phyloP scores from a whole-genome alignment of 2,113 vertebrate genomes.

The Chauna torquata region DNA sequence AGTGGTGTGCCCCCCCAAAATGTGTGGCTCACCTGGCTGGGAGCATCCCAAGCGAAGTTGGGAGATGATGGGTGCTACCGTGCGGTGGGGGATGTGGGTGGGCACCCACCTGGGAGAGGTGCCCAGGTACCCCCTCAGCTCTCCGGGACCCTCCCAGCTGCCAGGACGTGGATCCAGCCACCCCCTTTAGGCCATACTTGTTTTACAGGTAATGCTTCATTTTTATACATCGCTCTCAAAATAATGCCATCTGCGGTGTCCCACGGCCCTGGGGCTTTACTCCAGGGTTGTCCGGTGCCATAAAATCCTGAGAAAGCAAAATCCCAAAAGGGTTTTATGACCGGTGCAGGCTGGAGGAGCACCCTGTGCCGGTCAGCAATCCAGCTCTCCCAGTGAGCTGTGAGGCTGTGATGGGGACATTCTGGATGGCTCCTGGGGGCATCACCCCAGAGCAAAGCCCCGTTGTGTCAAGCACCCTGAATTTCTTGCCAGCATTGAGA shows the following conservation, averaged over 20 bases:
- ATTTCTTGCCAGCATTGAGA: neutral
- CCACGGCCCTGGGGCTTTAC: neutral
- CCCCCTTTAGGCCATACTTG: neutral
- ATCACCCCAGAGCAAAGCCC: rapidly evolving
- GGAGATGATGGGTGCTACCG: neutral
- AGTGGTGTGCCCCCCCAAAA: neutral
- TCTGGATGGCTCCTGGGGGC: neutral
- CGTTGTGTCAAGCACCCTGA: neutral
- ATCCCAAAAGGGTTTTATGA: neutral
- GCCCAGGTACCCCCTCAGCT: rapidly evolving
- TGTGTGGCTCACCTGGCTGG: neutral
- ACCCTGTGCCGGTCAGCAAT: neutral
- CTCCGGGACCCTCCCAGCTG: neutral
- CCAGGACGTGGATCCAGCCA: neutral
- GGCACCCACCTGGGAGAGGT: neutral
- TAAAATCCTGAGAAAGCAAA: constrained; percentile 23
- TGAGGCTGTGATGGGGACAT: neutral
- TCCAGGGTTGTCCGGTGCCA: neutral
- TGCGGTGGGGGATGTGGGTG: neutral
- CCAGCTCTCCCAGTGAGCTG: neutral
- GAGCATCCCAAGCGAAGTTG: neutral
- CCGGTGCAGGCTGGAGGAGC: neutral
- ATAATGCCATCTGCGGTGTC: neutral
- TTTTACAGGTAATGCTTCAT: neutral
- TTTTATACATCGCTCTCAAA: neutral